Evolutionary conservation across 35 echinoderm and acorn worm species (phyloP), one percentile per base, ranked within the genome.

Genomic region (Ophiothrix spiculata): DNA sequence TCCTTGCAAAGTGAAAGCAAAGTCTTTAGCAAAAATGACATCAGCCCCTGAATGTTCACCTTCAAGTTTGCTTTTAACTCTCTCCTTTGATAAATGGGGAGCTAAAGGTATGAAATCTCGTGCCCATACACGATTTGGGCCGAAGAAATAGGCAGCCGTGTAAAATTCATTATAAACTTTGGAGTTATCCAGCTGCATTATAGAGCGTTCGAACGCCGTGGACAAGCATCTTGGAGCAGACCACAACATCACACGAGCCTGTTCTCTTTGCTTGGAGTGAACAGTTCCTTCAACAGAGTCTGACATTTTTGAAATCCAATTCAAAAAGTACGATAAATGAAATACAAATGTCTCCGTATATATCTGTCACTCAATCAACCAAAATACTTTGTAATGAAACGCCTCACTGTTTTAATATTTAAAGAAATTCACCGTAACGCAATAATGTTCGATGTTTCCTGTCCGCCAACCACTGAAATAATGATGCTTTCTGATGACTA

Each of bases 101-200:
- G 86, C 60, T 1, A 88, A 56, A 38, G 76, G 77, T 17, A 46
- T 75, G 11, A 54, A 16, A 14, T 25, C 21, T 41, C 42, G 28
- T 1, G 75, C 32, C 41, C 42, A 39, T 17, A 63, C 36, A 56
- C 88, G 64, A 45, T 90, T 64, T 10, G 56, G 79, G 10, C 88
- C 88, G 21, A 84, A 39, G 17, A 76, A 83, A 56, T 74, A 76
- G n/a, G 80, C 88, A 37, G 74, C 74, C 8, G 81, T 76, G 37
- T 77, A 90, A 19, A 77, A 54, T 74, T 90, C 88, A 56, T 90
- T 81, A 33, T 77, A 84, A 1, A 90, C 80, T 37, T 84, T 42
- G 4, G 80, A 56, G 31, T 54, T 75, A 4, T 78, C 88, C 33
- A 77, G 33, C 12, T 78, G 33, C 74, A 82, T 90, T 1, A 90